Conservation (phyloP, 2,888 invertebrate genomes). For the Nebria brevicollis region DNA sequence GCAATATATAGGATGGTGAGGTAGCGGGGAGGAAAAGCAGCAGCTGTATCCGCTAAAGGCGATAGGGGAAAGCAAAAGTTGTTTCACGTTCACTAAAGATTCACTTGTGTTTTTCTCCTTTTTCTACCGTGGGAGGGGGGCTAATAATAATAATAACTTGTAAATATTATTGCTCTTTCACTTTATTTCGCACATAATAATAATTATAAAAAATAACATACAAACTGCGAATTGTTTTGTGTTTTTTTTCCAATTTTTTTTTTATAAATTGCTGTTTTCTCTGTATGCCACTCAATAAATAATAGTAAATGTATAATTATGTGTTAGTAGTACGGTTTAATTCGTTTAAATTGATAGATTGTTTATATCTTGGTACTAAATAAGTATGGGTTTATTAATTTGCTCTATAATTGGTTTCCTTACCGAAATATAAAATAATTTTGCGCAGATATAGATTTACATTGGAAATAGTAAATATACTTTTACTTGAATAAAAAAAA, state of each 20-base stretch:
- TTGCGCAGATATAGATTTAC: too few species aligned
- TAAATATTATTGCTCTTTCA: conserved; percentile 31
- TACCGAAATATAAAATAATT: too few species aligned
- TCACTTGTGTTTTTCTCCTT: background rate
- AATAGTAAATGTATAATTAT: conserved; percentile 10
- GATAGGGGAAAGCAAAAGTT: conserved; percentile 36
- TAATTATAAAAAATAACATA: conserved; percentile 16
- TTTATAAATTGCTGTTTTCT: conserved; percentile 5
- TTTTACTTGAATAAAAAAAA: too few species aligned
- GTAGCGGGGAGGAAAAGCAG: conserved; percentile 19
- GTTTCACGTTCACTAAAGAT: conserved; percentile 20
- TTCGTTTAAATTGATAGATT: background rate
- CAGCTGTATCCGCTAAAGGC: conserved; percentile 24
- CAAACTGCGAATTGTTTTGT: conserved; percentile 9
- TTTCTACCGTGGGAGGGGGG: conserved; percentile 4
- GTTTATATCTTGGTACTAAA: too few species aligned
- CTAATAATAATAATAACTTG: conserved; percentile 36
- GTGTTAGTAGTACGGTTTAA: conserved; percentile 8
- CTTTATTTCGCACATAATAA: conserved; percentile 26
- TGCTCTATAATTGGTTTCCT: too few species aligned
- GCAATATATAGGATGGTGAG: conserved; percentile 1
- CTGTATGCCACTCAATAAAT: conserved; percentile 8
- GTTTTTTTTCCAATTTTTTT: background rate
- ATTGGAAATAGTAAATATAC: too few species aligned
- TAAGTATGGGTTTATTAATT: too few species aligned